These are phyloP conservation scores for Pseudorectes ferrugineus DNA, from an alignment of 2,113 vertebrate species.

Conservation along the genomic window DNA sequence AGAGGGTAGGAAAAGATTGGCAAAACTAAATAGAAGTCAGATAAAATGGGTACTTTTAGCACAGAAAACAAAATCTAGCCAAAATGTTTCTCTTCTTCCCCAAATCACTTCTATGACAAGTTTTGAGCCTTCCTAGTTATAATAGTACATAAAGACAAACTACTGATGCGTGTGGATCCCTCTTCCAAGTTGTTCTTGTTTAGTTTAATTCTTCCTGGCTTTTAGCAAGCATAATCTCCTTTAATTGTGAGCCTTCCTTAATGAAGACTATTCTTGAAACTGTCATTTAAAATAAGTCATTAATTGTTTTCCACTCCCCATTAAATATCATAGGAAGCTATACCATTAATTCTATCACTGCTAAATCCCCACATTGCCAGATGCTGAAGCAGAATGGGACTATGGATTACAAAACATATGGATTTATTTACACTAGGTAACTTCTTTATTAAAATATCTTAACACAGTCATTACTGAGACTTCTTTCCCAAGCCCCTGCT, in stretches of 20 bases:
- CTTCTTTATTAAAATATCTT: slow-evolving; percentile 73
- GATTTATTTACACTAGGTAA: slow-evolving; percentile 73
- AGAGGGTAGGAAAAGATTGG: background rate
- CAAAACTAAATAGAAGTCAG: background rate
- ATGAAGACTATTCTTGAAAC: slow-evolving; percentile 31
- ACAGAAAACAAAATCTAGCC: background rate
- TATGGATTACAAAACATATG: slow-evolving; percentile 66
- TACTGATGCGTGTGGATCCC: background rate
- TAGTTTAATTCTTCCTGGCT: background rate
- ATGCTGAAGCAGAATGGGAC: slow-evolving; percentile 52
- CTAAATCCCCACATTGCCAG: slow-evolving; percentile 50
- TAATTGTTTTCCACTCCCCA: slow-evolving; percentile 37
- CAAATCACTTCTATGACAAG: background rate
- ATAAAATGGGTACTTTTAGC: background rate
- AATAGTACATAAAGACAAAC: background rate
- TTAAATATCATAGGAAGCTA: slow-evolving; percentile 49
- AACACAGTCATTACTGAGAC: slow-evolving; percentile 64
- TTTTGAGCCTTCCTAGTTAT: background rate
- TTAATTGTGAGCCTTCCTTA: slow-evolving; percentile 26
- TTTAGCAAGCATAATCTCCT: slow-evolving; percentile 19
- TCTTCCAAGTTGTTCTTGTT: background rate
- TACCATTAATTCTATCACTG: slow-evolving; percentile 42
- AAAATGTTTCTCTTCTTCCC: background rate
- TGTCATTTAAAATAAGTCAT: slow-evolving; percentile 54
- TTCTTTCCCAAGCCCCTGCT: slow-evolving; percentile 70